Evolutionary conservation across 2,888 invertebrate genomes (phyloP).

Genomic region (Balanococcus diminutus): DNA sequence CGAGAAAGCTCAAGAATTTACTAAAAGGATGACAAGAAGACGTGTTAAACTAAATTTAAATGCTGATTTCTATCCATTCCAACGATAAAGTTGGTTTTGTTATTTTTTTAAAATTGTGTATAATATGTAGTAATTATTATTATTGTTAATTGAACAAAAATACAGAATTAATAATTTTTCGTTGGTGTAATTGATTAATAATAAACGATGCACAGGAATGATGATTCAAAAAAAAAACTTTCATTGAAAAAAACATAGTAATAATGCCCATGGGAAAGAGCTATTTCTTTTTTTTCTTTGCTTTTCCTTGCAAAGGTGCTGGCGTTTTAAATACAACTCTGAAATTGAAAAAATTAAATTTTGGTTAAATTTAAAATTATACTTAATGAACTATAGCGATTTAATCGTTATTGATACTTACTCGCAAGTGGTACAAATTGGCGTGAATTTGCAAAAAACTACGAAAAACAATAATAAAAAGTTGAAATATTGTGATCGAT

Average conservation of each 20-base stretch:
- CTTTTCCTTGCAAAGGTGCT: slow-evolving; percentile 76
- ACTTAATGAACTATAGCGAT: too few relatives aligned
- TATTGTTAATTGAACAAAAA: neutral
- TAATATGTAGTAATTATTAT: neutral
- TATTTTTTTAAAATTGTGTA: neutral
- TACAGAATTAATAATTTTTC: neutral
- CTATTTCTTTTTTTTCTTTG: slow-evolving; percentile 77
- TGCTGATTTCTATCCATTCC: slow-evolving; percentile 39
- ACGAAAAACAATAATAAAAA: slow-evolving; percentile 62
- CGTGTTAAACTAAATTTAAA: neutral
- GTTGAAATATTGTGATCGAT: slow-evolving; percentile 61
- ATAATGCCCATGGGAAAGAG: neutral
- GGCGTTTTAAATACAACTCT: slow-evolving; percentile 85
- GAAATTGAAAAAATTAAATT: neutral
- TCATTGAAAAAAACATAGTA: neutral
- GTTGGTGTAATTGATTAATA: too few relatives aligned
- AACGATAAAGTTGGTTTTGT: neutral
- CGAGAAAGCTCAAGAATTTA: neutral
- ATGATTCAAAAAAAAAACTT: neutral
- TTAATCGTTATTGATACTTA: slow-evolving; percentile 66
- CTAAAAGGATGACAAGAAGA: neutral
- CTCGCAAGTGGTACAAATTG: slow-evolving; percentile 97
- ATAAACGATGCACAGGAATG: neutral
- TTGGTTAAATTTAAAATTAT: neutral
- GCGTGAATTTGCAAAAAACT: slow-evolving; percentile 97